Evolutionary conservation across 2,888 invertebrate species (phyloP).

Genomic region (Rotaria sp.): DNA sequence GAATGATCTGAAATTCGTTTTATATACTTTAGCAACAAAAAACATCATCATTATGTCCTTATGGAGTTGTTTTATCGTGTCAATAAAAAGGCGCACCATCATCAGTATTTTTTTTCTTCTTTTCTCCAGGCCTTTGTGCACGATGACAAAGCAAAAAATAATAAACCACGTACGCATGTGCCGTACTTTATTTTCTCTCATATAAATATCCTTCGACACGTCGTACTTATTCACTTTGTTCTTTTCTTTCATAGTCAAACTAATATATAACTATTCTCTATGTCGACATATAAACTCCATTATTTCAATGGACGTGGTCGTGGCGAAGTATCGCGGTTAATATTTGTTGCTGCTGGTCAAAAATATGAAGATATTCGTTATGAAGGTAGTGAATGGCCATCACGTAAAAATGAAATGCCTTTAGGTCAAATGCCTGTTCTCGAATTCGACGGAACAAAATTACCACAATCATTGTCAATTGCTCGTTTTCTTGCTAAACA

Average conservation of each 20-base stretch:
- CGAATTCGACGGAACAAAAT: constrained; percentile 40
- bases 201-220: too few species aligned
- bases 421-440: constrained; percentile 40
- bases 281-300: constrained; percentile 57
- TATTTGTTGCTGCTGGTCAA: constrained; percentile 61
- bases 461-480: background rate
- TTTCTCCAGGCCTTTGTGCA: background rate
- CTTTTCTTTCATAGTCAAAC: too few species aligned
- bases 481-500: constrained; percentile 25
- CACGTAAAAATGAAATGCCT: constrained; percentile 36
- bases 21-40: too few species aligned
- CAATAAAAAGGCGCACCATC: too few species aligned
- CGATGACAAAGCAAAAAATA: constrained; percentile 26
- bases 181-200: background rate
- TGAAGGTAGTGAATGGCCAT: constrained; percentile 54
- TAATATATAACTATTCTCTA: too few species aligned
- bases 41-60: too few species aligned
- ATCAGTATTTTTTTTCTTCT: background rate
- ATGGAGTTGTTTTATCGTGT: too few species aligned
- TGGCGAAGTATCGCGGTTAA: constrained; percentile 61
- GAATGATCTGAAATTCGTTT: too few species aligned
- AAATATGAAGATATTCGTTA: constrained; percentile 61
- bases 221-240: too few species aligned
- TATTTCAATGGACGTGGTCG: constrained; percentile 62
- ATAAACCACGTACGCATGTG: background rate